phyloP scores from a whole-genome alignment of 1,140 invertebrate species.

The Cephus cinctus region DNA sequence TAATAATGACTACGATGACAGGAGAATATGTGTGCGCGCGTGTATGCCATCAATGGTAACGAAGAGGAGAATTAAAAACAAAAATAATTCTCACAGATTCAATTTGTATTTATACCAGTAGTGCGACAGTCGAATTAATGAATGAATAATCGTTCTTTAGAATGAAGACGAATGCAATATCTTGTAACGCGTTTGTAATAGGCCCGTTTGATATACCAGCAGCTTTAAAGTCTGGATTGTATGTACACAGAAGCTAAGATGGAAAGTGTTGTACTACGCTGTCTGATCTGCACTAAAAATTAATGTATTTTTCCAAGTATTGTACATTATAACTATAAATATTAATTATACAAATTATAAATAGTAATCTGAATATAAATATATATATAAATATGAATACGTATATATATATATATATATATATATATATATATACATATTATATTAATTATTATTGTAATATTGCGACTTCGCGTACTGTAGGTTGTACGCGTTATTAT shows the following conservation, averaged over 20 bases:
- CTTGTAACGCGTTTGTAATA: background rate
- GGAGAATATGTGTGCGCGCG: too few relatives aligned
- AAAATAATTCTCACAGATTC: too few relatives aligned
- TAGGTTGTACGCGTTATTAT: slow-evolving; percentile 32
- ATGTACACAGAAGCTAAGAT: slow-evolving; percentile 11
- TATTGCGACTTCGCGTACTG: slow-evolving; percentile 33
- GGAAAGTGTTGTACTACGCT: slow-evolving; percentile 28
- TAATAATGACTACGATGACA: too few relatives aligned
- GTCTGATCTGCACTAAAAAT: slow-evolving; percentile 47
- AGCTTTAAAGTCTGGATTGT: background rate
- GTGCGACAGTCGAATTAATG: too few relatives aligned
- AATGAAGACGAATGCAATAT: background rate
- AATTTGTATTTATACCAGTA: too few relatives aligned
- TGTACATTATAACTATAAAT: slow-evolving; percentile 52
- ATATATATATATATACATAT: slow-evolving; percentile 17
- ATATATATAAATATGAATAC: slow-evolving; percentile 13
- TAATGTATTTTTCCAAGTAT: slow-evolving; percentile 52
- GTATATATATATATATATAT: slow-evolving; percentile 26
- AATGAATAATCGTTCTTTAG: background rate
- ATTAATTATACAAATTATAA: slow-evolving; percentile 45
- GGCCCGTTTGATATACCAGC: background rate
- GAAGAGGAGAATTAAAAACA: too few relatives aligned
- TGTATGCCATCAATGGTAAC: too few relatives aligned
- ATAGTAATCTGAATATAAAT: slow-evolving; percentile 17
- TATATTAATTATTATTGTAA: slow-evolving; percentile 36